Percentiles rank a stretch among this genome's conserved stretches.
Conservation (phyloP, 2,888 invertebrate species). For the Lissocephala sabroskyi region DNA sequence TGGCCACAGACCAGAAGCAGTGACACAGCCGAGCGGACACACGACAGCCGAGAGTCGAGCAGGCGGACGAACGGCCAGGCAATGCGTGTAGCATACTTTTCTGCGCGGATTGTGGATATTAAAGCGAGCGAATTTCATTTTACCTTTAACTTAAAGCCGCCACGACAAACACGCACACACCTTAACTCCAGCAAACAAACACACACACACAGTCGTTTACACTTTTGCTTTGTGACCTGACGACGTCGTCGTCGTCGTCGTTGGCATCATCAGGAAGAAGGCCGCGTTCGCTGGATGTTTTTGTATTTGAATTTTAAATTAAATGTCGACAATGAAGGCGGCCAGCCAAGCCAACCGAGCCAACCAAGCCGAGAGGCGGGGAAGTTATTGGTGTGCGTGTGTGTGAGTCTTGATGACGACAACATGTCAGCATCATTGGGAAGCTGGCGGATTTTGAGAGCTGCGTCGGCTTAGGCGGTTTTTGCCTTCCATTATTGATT, state of each 20-base stretch:
- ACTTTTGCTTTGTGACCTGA: conserved; percentile 19
- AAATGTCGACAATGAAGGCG: conserved; percentile 32
- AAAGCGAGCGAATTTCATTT: conserved; percentile 25
- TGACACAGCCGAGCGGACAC: neutral
- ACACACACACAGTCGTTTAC: neutral
- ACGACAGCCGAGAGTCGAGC: neutral
- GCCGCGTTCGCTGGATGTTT: conserved; percentile 35
- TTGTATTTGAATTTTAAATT: conserved; percentile 60
- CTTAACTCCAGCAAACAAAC: neutral
- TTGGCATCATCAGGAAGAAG: neutral
- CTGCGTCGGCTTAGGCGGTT: neutral
- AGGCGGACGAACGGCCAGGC: neutral
- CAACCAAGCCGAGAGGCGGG: neutral
- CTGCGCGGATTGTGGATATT: conserved; percentile 48
- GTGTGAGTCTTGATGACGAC: conserved; percentile 12
- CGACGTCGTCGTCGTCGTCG: neutral
- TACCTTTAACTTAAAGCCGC: conserved; percentile 38
- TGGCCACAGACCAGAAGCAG: neutral
- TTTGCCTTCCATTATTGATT: conserved; percentile 22
- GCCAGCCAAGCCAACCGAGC: neutral
- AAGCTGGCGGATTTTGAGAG: neutral
- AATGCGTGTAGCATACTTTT: conserved; percentile 47
- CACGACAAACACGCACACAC: too few species aligned
- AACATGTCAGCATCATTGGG: conserved; percentile 23
- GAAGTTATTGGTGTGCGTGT: neutral